Evolutionary conservation across 2,113 vertebrate species (phyloP), one percentile per base, ranked within the genome.

Genomic region (Mohoua ochrocephala): DNA sequence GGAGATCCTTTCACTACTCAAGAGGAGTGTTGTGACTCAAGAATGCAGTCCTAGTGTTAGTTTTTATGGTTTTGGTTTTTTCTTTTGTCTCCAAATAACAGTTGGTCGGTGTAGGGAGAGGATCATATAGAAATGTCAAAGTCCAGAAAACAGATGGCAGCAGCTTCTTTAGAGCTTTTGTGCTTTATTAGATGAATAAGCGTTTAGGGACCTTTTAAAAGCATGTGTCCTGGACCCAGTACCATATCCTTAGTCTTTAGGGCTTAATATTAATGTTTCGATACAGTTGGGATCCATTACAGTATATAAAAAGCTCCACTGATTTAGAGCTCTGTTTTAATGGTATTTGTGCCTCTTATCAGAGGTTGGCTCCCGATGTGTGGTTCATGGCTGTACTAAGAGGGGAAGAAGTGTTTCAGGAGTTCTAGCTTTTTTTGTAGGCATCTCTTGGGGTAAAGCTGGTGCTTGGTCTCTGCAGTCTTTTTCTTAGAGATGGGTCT

Each of bases 141-240:
- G 61, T 70, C 31, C 37, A 52, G 30, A 82, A 86, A 96, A 81
- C 65, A 96, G 92, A 89, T 89, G 95, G 70, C 69, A 76, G 42
- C 20, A 53, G 41, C 30, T 94, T 91, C 49, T 83, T 93, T 31
- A 74, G 47, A 84, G 91, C 53, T 87, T 84, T 92, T 83, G 61
- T 68, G 61, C 37, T 20, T 53, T 79, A 63, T 42, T 80, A 37
- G 35, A n/a, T 47, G 44, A 83, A 83, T 70, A 80, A 89, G 57
- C 47, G 67, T 89, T 83, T 69, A 81, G 96, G 71, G 89, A 75
- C 85, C 60, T 63, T 84, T 95, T 90, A 91, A 94, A 96, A 87
- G 26, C 35, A 60, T 47, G 24, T 80, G n/a, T 94, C 49, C 71
- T 95, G 88, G 77, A 89, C 61, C 21, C 22, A 39, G 19, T 87